A percentile compares a stretch with the other conserved stretches of the same genome.
These are phyloP conservation scores for Lichenostomus cassidix DNA, from an alignment of 2,113 vertebrate species.

Conservation along the genomic window DNA sequence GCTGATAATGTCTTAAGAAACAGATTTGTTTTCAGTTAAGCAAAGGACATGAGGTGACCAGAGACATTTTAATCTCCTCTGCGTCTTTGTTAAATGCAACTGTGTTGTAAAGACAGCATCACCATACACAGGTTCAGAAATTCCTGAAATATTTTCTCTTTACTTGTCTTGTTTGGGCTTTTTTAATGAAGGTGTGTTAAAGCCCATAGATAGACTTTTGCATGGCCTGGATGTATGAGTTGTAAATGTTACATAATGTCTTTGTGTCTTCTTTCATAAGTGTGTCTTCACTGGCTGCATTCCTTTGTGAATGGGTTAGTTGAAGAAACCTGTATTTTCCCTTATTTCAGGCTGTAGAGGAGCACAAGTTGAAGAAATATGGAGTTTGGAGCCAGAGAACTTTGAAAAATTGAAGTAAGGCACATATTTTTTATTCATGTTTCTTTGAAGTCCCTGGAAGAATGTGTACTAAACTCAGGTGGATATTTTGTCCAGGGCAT, in stretches of 20 bases:
- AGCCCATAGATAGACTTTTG: not conserved
- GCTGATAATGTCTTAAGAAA: not conserved
- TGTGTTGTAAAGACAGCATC: not conserved
- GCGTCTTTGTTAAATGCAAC: not conserved
- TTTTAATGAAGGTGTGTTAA: not conserved
- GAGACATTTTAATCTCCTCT: not conserved
- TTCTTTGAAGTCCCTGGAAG: not conserved
- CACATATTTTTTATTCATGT: not conserved
- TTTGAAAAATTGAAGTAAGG: conserved; percentile 97
- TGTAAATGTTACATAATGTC: not conserved
- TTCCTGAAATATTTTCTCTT: not conserved
- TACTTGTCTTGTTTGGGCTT: not conserved
- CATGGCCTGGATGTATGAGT: accelerated
- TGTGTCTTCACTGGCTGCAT: accelerated
- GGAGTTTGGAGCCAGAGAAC: conserved; percentile 97
- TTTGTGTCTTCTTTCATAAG: not conserved
- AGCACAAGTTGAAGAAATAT: conserved; percentile 97
- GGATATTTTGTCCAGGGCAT: not conserved
- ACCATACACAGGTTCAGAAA: not conserved
- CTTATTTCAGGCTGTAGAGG: conserved; percentile 88
- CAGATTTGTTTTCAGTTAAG: not conserved
- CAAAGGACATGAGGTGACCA: not conserved
- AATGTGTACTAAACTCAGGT: not conserved
- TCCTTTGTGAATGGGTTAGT: not conserved
- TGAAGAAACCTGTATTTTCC: not conserved